phyloP scores from a whole-genome alignment of 2,888 invertebrate species.

The Agonopterix alstromeriana region DNA sequence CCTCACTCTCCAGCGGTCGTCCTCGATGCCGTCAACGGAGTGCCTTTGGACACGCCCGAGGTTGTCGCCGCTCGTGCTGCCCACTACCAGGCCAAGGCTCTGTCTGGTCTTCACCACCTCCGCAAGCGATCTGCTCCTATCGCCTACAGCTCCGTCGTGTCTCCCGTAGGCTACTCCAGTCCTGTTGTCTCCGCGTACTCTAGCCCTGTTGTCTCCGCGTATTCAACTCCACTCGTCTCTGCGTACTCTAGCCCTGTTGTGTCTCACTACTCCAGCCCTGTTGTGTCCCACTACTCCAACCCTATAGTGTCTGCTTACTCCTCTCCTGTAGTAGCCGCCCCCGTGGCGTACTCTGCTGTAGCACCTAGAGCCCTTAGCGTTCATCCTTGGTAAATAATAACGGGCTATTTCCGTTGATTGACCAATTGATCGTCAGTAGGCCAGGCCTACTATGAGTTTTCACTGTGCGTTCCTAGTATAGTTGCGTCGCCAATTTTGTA shows the following conservation, averaged over 20 bases:
- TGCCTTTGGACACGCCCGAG: constrained; percentile 67
- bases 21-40: constrained; percentile 58
- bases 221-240: constrained; percentile 16
- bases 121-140: constrained; percentile 50
- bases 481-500: too few relatives aligned
- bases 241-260: constrained; percentile 22
- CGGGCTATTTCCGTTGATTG: neutral
- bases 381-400: constrained; percentile 42
- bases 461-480: too few relatives aligned
- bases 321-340: constrained; percentile 13
- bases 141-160: constrained; percentile 47
- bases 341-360: constrained; percentile 23
- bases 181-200: constrained; percentile 17
- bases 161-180: constrained; percentile 24
- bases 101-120: constrained; percentile 54
- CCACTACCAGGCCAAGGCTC: constrained; percentile 64
- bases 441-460: too few relatives aligned
- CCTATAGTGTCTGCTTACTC: constrained; percentile 23
- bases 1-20: constrained; percentile 63
- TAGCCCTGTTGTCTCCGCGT: constrained; percentile 20
- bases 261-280: constrained; percentile 25
- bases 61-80: constrained; percentile 66
- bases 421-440: constrained; percentile 11
- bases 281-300: constrained; percentile 29
- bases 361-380: constrained; percentile 47